A percentile compares a stretch with the other conserved stretches of the same genome.
phyloP scores from a whole-genome alignment of 2,888 invertebrate species.

The Phortica magna region DNA sequence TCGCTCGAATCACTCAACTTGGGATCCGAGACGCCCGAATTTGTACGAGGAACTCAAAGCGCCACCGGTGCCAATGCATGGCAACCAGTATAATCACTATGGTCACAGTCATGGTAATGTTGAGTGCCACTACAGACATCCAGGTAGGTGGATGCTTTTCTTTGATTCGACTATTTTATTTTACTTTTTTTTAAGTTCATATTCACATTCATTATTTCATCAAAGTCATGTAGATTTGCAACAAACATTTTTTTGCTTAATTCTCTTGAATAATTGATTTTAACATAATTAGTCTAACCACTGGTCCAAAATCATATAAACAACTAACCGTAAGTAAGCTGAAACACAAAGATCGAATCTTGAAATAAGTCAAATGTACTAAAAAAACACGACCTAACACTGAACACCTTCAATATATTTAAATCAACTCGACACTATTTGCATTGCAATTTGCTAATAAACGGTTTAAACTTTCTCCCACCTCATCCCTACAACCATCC shows the following conservation, averaged over 20 bases:
- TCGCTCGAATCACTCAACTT: constrained; percentile 84
- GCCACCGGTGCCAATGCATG: constrained; percentile 80
- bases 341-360: constrained; percentile 33
- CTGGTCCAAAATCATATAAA: constrained; percentile 47
- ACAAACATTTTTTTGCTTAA: constrained; percentile 26
- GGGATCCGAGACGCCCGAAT: constrained; percentile 93
- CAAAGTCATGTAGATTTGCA: not conserved
- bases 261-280: not conserved
- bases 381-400: constrained; percentile 55
- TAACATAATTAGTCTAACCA: constrained; percentile 51
- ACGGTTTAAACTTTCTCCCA: not conserved
- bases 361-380: constrained; percentile 57
- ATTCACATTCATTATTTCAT: not conserved
- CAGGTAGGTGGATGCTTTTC: constrained; percentile 74
- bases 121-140: constrained; percentile 77
- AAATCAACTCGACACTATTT: not conserved
- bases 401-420: constrained; percentile 9
- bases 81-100: constrained; percentile 70
- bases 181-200: constrained; percentile 11
- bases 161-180: constrained; percentile 40
- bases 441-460: constrained; percentile 3
- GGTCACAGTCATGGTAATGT: constrained; percentile 69
- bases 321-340: constrained; percentile 56
- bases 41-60: constrained; percentile 90
- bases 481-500: not conserved